A percentile compares a stretch with the other conserved stretches of the same genome.
These are phyloP conservation scores for Parnassius apollo DNA, from an alignment of 2,888 invertebrate genomes.

Conservation along the genomic window DNA sequence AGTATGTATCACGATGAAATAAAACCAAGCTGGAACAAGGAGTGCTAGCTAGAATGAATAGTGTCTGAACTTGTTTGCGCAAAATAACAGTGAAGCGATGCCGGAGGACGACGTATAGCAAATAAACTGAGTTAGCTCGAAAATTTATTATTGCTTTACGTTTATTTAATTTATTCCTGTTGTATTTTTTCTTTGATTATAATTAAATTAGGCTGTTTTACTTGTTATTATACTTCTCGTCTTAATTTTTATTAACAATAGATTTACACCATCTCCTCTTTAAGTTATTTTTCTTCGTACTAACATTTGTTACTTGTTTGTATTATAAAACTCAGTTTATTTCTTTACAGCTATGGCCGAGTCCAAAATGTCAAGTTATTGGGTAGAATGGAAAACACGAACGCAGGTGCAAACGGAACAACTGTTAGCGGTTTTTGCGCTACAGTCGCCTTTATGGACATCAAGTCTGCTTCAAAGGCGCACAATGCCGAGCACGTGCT, in stretches of 20 bases:
- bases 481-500: conserved; percentile 94
- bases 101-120: background rate
- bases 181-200: background rate
- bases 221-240: background rate
- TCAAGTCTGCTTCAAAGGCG: conserved; percentile 96
- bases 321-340: conserved; percentile 26
- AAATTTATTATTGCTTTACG: background rate
- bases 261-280: background rate
- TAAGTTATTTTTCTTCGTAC: conserved; percentile 1
- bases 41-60: no score
- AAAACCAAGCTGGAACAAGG: no score
- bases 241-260: background rate
- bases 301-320: conserved; percentile 6
- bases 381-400: conserved; percentile 82
- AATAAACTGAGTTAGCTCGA: conserved; percentile 18
- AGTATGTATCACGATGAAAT: no score
- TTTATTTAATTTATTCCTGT: conserved; percentile 1
- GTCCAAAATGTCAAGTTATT: conserved; percentile 98
- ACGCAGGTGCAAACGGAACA: conserved; percentile 75
- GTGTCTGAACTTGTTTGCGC: no score
- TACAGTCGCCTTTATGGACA: conserved; percentile 97
- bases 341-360: conserved; percentile 92
- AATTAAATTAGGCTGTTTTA: background rate
- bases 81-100: no score
- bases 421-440: conserved; percentile 87